Evolutionary conservation across 2,113 vertebrate genomes (phyloP).

Genomic region (Gymnocephalus cernua): DNA sequence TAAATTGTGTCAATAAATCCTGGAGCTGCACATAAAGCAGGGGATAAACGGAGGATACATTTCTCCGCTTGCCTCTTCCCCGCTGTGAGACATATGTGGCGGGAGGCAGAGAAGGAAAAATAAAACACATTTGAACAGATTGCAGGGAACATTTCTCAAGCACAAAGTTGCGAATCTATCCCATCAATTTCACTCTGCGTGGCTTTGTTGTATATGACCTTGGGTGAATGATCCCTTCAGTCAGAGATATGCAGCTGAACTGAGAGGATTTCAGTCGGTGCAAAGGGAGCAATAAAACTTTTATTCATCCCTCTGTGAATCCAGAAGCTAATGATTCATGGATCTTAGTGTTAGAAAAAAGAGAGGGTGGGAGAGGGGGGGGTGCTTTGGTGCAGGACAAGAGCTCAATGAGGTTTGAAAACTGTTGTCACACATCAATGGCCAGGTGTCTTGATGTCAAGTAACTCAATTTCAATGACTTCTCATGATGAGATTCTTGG

Average conservation of each 20-base stretch:
- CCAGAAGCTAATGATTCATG: conserved; percentile 81
- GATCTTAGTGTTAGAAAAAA: conserved; percentile 61
- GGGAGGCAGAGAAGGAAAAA: conserved; percentile 49
- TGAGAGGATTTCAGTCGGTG: conserved; percentile 71
- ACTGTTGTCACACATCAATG: conserved; percentile 78
- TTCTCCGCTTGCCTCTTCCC: conserved; percentile 62
- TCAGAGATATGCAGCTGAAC: conserved; percentile 74
- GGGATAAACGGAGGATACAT: conserved; percentile 53
- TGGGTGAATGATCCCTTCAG: conserved; percentile 73
- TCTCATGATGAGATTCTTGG: conserved; percentile 66
- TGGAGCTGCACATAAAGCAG: conserved; percentile 68
- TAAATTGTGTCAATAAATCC: conserved; percentile 79
- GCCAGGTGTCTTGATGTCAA: conserved; percentile 78
- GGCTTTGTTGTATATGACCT: conserved; percentile 74
- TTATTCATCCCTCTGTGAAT: conserved; percentile 78
- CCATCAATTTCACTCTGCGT: conserved; percentile 76
- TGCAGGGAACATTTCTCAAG: conserved; percentile 77
- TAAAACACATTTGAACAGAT: conserved; percentile 70
- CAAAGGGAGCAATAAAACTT: conserved; percentile 74
- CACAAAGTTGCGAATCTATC: conserved; percentile 72
- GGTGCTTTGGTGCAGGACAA: conserved; percentile 60
- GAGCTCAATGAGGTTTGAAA: conserved; percentile 83
- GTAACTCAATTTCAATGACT: conserved; percentile 79
- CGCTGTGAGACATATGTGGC: conserved; percentile 70
- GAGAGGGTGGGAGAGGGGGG: conserved; percentile 5